phyloP scores from a whole-genome alignment of 1,140 invertebrate species.

The Xylocopa sonorina region DNA sequence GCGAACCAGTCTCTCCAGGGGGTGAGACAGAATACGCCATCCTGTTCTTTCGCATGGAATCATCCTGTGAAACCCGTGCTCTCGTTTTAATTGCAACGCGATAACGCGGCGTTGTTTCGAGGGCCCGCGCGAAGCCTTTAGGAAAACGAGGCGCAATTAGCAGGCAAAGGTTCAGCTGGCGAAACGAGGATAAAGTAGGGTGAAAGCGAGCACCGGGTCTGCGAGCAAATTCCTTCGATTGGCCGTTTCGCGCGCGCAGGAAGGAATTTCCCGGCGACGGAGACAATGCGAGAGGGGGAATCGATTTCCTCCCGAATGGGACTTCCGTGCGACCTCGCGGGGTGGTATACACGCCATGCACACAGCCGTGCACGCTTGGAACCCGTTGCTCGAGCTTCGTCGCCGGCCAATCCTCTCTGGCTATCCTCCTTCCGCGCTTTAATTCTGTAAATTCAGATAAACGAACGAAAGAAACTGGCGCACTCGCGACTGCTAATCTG shows the following conservation, averaged over 20 bases:
- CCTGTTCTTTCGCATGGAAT: too few species aligned
- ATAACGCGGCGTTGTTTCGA: neutral
- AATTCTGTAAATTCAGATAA: slow-evolving; percentile 52
- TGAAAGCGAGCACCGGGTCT: neutral
- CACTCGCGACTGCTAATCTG: slow-evolving; percentile 35
- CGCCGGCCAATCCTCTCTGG: slow-evolving; percentile 53
- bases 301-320: slow-evolving; percentile 55
- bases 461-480: slow-evolving; percentile 52
- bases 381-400: slow-evolving; percentile 32
- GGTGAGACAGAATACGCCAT: too few species aligned
- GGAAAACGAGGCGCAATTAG: neutral
- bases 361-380: too few species aligned
- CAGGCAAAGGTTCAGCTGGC: neutral
- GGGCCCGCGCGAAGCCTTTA: neutral
- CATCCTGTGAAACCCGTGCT: too few species aligned
- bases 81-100: neutral
- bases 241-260: slow-evolving; percentile 10
- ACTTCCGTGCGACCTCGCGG: slow-evolving; percentile 41
- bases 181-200: neutral
- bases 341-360: too few species aligned
- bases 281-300: slow-evolving; percentile 50
- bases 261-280: slow-evolving; percentile 48
- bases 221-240: slow-evolving; percentile 24
- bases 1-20: neutral
- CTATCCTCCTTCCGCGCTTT: slow-evolving; percentile 44